phyloP scores from a whole-genome alignment of 2,888 invertebrate genomes.

The Hirtodrosophila alboralis region DNA sequence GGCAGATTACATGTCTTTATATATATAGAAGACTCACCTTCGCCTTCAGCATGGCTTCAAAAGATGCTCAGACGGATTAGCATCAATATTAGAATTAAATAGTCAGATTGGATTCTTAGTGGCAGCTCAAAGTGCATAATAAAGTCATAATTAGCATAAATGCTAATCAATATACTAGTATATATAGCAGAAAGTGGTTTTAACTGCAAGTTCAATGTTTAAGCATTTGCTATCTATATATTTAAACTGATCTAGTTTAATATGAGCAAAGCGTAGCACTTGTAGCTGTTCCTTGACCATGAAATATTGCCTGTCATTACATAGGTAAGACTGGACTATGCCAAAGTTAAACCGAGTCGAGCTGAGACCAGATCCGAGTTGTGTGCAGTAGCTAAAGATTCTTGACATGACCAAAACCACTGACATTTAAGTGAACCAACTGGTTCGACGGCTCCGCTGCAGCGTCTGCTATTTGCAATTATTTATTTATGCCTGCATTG shows the following conservation, averaged over 20 bases:
- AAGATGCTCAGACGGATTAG: constrained; percentile 70
- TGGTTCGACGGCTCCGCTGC: constrained; percentile 54
- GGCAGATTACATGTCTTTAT: constrained; percentile 25
- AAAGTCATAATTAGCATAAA: constrained; percentile 25
- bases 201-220: constrained; percentile 47
- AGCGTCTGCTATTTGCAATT: constrained; percentile 66
- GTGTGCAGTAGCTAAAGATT: constrained; percentile 45
- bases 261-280: constrained; percentile 17
- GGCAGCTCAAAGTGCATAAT: constrained; percentile 23
- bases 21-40: constrained; percentile 51
- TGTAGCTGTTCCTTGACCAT: constrained; percentile 72
- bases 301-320: constrained; percentile 36
- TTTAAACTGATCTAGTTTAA: constrained; percentile 10
- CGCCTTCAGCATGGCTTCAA: constrained; percentile 45
- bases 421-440: constrained; percentile 70
- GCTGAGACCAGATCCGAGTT: constrained; percentile 2
- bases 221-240: background rate
- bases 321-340: constrained; percentile 11
- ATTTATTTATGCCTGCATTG: constrained; percentile 82
- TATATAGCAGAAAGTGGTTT: too few relatives aligned
- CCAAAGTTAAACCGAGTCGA: constrained; percentile 1
- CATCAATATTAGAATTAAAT: constrained; percentile 38
- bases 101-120: constrained; percentile 20
- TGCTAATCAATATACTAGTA: constrained; percentile 3
- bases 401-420: constrained; percentile 68